Evolutionary conservation across 1,140 invertebrate genomes (phyloP), one percentile per base, ranked within the genome.

Genomic region (Pygmarrhopalites habei): DNA sequence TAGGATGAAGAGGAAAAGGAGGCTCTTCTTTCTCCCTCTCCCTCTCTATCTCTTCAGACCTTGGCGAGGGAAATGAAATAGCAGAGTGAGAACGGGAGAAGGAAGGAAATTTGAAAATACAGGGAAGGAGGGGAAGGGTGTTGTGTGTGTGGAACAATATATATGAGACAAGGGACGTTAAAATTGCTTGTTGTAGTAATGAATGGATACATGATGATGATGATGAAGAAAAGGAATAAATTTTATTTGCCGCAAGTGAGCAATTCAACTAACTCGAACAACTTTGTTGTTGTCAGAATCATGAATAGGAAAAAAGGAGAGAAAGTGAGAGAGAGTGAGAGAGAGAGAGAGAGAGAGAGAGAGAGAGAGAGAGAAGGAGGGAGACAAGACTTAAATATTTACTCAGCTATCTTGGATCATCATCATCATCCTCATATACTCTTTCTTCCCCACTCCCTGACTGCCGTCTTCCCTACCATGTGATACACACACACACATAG

Each of bases 371-470:
- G 32, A 7, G 32, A 35, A 35, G 32, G 32, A 35, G 32, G 5
- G 32, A 29, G 28, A 52, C 49, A 25, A 52, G 7, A 52, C 28
- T 52, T 52, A 52, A 52, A 29, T 29, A 28, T 52, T 52, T 28
- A 52, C 23, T 49, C 23, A 10, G 14, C 46, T 49, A 12, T 19
- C 7, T 49, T 12, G 46, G 23, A 49, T 49, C 12, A 49, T 49
- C 46, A 39, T 39, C 35, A 49, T 7, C 12, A 12, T 21, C 46
- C 12, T 15, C 19, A 49, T 49, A 49, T 21, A 49, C 46, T 12
- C 23, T 49, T 49, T 23, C 17, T 10, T 17, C 17, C 35, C 17
- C 35, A 7, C 10, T 46, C 15, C 44, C n/a, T n/a, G 15, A 10
- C 44, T 46, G 10, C 15, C 10, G 15, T 35, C 32, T 35, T 35